A percentile compares a stretch with the other conserved stretches of the same genome.
Conservation (phyloP, 2,888 invertebrate genomes). For the Ceramica pisi region DNA sequence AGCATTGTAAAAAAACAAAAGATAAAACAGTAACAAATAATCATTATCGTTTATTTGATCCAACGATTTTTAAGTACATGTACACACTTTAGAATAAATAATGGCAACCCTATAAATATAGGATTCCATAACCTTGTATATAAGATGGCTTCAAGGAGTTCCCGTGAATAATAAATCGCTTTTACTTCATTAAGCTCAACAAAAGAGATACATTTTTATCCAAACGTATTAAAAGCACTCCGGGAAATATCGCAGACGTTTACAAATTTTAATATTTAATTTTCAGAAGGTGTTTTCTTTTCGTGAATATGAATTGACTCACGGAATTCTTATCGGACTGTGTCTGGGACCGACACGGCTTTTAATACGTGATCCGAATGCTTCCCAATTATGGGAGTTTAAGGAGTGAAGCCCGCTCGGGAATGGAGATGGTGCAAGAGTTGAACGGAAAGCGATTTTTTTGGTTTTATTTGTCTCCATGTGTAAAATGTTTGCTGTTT, state of each 20-base stretch:
- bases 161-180: conserved; percentile 56
- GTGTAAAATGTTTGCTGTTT: not conserved
- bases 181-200: conserved; percentile 58
- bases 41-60: too few species aligned
- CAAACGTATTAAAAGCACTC: conserved; percentile 57
- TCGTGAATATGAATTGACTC: conserved; percentile 80
- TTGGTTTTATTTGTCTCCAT: not conserved
- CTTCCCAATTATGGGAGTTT: conserved; percentile 79
- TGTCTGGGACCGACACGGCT: conserved; percentile 83
- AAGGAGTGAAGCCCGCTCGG: conserved; percentile 71
- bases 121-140: conserved; percentile 2
- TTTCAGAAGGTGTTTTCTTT: conserved; percentile 73
- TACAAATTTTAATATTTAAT: conserved; percentile 72
- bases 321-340: conserved; percentile 81
- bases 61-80: not conserved
- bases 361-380: conserved; percentile 87
- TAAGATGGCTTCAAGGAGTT: conserved; percentile 17
- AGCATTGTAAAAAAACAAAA: too few species aligned
- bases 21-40: too few species aligned
- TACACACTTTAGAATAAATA: not conserved
- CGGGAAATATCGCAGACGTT: conserved; percentile 60
- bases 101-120: conserved; percentile 2
- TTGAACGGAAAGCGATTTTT: conserved; percentile 26
- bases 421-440: conserved; percentile 51
- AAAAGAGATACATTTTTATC: conserved; percentile 63